These are phyloP conservation scores for Chironomus riparius DNA, from an alignment of 2,888 invertebrate genomes.

Conservation along the genomic window DNA sequence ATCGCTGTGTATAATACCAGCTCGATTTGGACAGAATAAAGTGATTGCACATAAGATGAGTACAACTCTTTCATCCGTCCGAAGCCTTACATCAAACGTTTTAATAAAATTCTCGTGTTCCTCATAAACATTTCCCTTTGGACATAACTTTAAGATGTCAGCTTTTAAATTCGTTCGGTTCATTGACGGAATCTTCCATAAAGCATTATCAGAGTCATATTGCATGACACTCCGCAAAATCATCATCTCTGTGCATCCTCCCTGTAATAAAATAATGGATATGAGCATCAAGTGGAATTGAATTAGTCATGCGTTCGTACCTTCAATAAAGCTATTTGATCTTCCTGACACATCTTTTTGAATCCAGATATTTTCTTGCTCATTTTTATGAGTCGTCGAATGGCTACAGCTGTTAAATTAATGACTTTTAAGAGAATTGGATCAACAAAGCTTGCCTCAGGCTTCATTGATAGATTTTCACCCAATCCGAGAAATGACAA, in stretches of 20 bases:
- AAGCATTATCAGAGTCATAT: constrained; percentile 79
- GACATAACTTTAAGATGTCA: constrained; percentile 75
- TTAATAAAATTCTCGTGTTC: constrained; percentile 78
- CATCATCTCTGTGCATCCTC: constrained; percentile 95
- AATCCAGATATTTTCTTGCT: constrained; percentile 81
- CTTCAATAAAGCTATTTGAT: constrained; percentile 62
- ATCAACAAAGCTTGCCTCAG: constrained; percentile 4
- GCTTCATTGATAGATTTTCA: constrained; percentile 46
- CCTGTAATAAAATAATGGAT: constrained; percentile 36
- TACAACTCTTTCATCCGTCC: constrained; percentile 81
- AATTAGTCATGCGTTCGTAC: not conserved
- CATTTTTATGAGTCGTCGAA: constrained; percentile 76
- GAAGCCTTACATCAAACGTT: constrained; percentile 77
- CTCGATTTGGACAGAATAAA: constrained; percentile 76
- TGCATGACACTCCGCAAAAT: constrained; percentile 86
- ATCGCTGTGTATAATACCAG: constrained; percentile 71
- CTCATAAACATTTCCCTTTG: constrained; percentile 80
- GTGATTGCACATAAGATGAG: constrained; percentile 84
- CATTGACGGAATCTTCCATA: constrained; percentile 65
- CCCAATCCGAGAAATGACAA: constrained; percentile 54
- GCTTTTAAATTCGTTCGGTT: constrained; percentile 60
- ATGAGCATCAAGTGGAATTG: not conserved
- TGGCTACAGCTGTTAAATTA: constrained; percentile 85
- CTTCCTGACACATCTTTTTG: constrained; percentile 87
- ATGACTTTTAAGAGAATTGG: constrained; percentile 73